These are phyloP conservation scores for Melieria omissa DNA, from an alignment of 2,888 invertebrate genomes.

Conservation along the genomic window DNA sequence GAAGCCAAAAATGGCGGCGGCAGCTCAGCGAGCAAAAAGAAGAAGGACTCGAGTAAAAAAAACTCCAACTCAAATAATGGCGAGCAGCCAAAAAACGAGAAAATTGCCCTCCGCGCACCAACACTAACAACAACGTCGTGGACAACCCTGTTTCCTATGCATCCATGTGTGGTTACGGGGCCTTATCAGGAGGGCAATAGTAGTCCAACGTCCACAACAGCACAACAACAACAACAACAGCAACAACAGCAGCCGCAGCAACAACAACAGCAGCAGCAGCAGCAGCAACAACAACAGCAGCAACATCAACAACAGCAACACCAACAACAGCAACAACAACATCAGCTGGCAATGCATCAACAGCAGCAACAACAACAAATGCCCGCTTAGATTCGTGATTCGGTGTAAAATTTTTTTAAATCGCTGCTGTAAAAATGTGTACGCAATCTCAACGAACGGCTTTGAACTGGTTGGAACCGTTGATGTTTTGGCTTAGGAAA, in stretches of 20 bases:
- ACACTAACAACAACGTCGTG: conserved; percentile 85
- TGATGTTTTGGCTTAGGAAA: too few species aligned
- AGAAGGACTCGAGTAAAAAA: conserved; percentile 57
- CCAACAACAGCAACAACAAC: conserved; percentile 28
- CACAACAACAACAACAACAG: conserved; percentile 52
- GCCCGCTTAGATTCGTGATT: conserved; percentile 18
- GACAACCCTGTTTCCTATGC: conserved; percentile 89
- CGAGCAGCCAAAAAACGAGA: conserved; percentile 67
- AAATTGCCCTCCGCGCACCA: conserved; percentile 67
- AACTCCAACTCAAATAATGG: conserved; percentile 52
- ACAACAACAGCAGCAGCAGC: conserved; percentile 46
- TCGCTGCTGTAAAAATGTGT: too few species aligned
- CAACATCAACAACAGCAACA: conserved; percentile 40
- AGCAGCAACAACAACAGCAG: conserved; percentile 46
- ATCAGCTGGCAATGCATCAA: background rate
- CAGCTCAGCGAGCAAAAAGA: conserved; percentile 51
- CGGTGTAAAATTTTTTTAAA: too few species aligned
- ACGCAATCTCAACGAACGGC: too few species aligned
- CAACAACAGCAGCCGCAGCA: conserved; percentile 50
- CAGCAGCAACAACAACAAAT: conserved; percentile 35
- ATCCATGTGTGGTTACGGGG: conserved; percentile 86
- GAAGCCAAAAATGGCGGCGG: conserved; percentile 34
- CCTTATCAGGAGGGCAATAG: conserved; percentile 79
- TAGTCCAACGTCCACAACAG: conserved; percentile 66
- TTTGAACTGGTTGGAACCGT: background rate